Percentiles rank a stretch among this genome's conserved stretches.
These are phyloP conservation scores for Ophioninae sp. DNA, from an alignment of 2,888 invertebrate species.

Conservation along the genomic window DNA sequence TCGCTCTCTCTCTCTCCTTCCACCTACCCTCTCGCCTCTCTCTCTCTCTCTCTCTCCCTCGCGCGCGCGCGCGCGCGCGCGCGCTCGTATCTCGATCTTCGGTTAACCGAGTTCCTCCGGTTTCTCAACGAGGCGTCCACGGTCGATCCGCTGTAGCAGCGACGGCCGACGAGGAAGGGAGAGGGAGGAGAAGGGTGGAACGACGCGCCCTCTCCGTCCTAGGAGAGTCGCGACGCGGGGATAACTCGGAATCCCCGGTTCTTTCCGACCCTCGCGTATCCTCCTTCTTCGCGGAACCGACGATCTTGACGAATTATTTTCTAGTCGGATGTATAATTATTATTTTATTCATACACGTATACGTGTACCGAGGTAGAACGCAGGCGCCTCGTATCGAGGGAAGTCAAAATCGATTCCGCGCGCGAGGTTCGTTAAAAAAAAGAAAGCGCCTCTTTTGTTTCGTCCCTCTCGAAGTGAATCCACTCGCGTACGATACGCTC, in stretches of 20 bases:
- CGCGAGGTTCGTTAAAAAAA: no score
- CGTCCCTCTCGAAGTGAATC: no score
- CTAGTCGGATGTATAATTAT: no score
- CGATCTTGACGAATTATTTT: constrained; percentile 1
- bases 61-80: no score
- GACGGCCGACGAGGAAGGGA: not conserved
- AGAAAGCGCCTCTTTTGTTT: no score
- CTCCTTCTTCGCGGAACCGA: not conserved
- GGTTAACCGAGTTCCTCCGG: constrained; percentile 58
- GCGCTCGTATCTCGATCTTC: constrained; percentile 49
- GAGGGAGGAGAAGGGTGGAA: not conserved
- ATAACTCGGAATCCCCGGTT: constrained; percentile 47
- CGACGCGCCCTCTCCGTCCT: not conserved
- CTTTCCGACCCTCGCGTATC: not conserved
- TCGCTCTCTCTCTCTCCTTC: no score
- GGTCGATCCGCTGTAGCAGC: constrained; percentile 23
- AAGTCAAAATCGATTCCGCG: no score
- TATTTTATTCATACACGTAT: constrained; percentile 2
- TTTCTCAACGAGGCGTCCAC: constrained; percentile 42
- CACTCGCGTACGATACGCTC: no score
- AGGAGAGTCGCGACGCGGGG: constrained; percentile 55
- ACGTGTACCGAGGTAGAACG: no score
- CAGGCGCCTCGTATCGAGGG: no score
- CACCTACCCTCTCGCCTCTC: not conserved
- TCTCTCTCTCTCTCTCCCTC: constrained; percentile 33